Evolutionary conservation across 2,113 vertebrate species (phyloP).

Genomic region (Rostratula benghalensis): DNA sequence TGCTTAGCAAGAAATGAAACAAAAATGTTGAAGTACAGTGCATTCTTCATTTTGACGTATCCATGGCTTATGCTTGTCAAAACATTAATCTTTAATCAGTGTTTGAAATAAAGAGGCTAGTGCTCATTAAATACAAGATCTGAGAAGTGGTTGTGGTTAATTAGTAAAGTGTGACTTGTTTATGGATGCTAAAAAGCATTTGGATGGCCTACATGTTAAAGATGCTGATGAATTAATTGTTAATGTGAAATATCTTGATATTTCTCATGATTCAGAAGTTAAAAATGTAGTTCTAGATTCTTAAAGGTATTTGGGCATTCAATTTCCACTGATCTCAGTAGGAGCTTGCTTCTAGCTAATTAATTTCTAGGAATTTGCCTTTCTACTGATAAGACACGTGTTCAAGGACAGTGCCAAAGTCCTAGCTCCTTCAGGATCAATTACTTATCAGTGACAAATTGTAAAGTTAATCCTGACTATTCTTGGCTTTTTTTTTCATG

Average conservation of each 20-base stretch:
- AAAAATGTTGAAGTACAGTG: not conserved
- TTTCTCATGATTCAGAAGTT: not conserved
- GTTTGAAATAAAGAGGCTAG: not conserved
- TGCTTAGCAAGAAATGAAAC: not conserved
- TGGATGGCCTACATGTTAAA: not conserved
- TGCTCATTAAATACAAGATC: slow-evolving; percentile 15
- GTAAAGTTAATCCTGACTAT: not conserved
- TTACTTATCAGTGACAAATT: not conserved
- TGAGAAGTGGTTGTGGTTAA: not conserved
- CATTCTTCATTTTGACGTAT: not conserved
- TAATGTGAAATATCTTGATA: not conserved
- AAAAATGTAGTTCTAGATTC: not conserved
- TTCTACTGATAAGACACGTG: not conserved
- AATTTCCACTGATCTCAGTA: not conserved
- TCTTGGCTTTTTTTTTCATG: not conserved
- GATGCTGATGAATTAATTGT: not conserved
- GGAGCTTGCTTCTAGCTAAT: not conserved
- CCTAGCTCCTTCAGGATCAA: not conserved
- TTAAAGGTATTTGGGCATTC: not conserved
- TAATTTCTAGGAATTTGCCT: not conserved
- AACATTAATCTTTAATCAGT: not conserved
- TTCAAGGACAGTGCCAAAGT: not conserved
- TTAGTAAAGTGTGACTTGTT: slow-evolving; percentile 26
- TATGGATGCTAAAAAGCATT: not conserved
- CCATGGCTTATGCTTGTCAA: not conserved